Percentiles rank a stretch among this genome's conserved stretches.
Evolutionary conservation across 1,140 invertebrate genomes (phyloP).

Genomic region (Pseudomyrmex sp.): DNA sequence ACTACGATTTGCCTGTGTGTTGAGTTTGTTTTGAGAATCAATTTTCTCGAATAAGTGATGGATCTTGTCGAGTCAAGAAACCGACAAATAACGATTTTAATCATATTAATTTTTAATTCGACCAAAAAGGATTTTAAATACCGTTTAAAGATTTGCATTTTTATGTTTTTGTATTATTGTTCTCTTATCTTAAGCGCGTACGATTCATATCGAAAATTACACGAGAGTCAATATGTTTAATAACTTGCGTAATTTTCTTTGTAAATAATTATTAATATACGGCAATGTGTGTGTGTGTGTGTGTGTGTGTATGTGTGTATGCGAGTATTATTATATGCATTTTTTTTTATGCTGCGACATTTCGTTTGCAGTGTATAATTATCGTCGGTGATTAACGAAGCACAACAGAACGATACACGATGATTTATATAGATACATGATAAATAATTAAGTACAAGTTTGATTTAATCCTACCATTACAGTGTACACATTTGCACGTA

Average conservation of each 20-base stretch:
- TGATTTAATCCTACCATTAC: not conserved
- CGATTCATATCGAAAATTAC: not conserved
- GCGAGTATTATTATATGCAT: too few relatives aligned
- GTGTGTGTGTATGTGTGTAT: too few relatives aligned
- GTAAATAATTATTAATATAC: not conserved
- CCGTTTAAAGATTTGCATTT: too few relatives aligned
- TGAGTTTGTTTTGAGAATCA: not conserved
- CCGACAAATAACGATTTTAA: not conserved
- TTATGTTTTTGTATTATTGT: too few relatives aligned
- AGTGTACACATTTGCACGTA: too few relatives aligned
- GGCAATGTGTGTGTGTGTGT: too few relatives aligned
- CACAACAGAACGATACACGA: not conserved
- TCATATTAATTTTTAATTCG: not conserved
- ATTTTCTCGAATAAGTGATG: conserved; percentile 9
- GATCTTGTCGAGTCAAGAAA: not conserved
- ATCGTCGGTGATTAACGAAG: not conserved
- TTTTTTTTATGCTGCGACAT: not conserved
- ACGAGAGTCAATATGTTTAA: not conserved
- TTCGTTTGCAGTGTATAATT: not conserved
- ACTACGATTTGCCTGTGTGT: not conserved
- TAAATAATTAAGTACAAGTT: conserved; percentile 1
- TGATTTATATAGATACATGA: not conserved
- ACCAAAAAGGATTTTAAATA: not conserved
- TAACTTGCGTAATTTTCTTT: not conserved
- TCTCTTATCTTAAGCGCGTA: not conserved